These are phyloP conservation scores for Thera obeliscata DNA, from an alignment of 2,888 invertebrate genomes.

Conservation along the genomic window DNA sequence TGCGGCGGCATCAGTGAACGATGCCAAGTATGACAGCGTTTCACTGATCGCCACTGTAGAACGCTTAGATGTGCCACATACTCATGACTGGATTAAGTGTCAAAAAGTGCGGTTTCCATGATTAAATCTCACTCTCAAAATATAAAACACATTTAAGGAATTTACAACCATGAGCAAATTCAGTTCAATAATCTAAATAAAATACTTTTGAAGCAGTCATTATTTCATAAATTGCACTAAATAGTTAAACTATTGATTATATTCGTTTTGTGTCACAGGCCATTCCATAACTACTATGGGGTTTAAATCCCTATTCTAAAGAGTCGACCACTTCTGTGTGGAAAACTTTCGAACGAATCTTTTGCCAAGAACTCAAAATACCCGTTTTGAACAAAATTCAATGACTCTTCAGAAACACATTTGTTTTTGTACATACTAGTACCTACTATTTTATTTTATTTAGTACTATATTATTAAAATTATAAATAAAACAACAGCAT, in stretches of 20 bases:
- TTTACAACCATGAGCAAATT: conserved; percentile 3
- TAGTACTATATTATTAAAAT: neutral
- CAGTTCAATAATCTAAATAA: neutral
- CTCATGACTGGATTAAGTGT: neutral
- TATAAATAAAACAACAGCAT: conserved; percentile 4
- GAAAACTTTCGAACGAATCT: too few relatives aligned
- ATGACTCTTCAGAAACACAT: neutral
- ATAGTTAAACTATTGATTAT: neutral
- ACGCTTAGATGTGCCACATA: too few relatives aligned
- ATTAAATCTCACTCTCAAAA: neutral
- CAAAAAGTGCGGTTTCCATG: neutral
- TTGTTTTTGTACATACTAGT: neutral
- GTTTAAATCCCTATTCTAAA: neutral
- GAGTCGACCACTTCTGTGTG: neutral
- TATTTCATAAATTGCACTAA: conserved; percentile 9
- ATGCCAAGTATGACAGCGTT: too few relatives aligned
- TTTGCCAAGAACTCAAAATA: too few relatives aligned
- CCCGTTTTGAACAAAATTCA: neutral
- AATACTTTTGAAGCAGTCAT: conserved; percentile 7
- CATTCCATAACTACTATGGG: neutral
- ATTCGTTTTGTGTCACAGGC: neutral
- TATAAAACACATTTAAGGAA: neutral
- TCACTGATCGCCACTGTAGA: too few relatives aligned
- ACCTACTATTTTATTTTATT: neutral
- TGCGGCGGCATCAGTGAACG: too few relatives aligned